These are phyloP conservation scores for Aphaenogaster rudis DNA, from an alignment of 1,140 invertebrate genomes.

Conservation along the genomic window DNA sequence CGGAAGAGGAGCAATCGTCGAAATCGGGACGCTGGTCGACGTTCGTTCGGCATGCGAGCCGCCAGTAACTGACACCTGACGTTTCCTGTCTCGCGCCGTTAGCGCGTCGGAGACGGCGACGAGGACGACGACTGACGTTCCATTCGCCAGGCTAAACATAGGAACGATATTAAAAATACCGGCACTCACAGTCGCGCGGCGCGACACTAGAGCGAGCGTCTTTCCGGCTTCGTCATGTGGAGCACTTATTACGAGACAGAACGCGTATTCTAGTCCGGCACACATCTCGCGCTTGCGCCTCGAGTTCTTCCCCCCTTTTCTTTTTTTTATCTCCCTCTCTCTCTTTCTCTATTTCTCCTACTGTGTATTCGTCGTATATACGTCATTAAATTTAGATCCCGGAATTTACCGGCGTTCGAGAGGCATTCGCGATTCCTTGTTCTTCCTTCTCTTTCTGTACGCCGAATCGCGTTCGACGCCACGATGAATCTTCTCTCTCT, in stretches of 20 bases:
- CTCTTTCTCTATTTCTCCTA: background rate
- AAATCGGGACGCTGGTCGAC: background rate
- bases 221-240: slow-evolving; percentile 51
- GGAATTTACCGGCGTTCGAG: slow-evolving; percentile 31
- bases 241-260: slow-evolving; percentile 50
- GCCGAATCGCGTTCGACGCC: background rate
- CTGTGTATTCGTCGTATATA: background rate
- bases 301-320: background rate
- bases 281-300: slow-evolving; percentile 20
- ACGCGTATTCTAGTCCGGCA: slow-evolving; percentile 19
- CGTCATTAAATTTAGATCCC: slow-evolving; percentile 53
- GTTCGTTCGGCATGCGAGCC: background rate
- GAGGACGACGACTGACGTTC: slow-evolving; percentile 17
- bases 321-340: background rate
- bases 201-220: slow-evolving; percentile 17
- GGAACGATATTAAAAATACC: slow-evolving; percentile 62
- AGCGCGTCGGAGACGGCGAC: background rate
- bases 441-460: background rate
- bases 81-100: slow-evolving; percentile 18
- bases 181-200: slow-evolving; percentile 34
- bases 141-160: slow-evolving; percentile 46
- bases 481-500: background rate
- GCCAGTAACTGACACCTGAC: slow-evolving; percentile 41
- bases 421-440: slow-evolving; percentile 17
- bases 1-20: too few species aligned